Conservation (phyloP, 1,140 invertebrate species). For the Euura lappo region DNA sequence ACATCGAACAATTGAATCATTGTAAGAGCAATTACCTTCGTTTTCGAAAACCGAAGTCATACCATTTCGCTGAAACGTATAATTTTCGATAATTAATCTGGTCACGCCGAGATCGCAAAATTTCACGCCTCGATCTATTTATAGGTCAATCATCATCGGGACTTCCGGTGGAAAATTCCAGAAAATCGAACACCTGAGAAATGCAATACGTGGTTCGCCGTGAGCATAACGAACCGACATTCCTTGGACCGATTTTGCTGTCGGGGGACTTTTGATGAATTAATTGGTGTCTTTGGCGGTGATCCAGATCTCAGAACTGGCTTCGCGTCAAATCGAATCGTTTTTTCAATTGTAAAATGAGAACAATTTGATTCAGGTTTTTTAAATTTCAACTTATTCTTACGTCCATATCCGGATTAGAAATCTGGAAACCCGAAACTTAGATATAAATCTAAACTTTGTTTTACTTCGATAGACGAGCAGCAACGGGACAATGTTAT, state of each 20-base stretch:
- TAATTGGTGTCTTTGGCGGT: background rate
- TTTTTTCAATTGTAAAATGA: background rate
- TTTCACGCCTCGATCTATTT: no score
- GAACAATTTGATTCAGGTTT: no score
- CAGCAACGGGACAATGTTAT: background rate
- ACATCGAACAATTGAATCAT: no score
- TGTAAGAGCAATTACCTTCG: no score
- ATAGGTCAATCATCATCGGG: background rate
- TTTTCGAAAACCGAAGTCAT: background rate
- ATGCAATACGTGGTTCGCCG: background rate
- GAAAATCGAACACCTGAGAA: background rate
- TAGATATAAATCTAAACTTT: background rate
- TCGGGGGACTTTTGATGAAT: background rate
- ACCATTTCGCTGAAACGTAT: background rate
- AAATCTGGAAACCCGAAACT: background rate
- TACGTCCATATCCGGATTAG: background rate
- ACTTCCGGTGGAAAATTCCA: background rate
- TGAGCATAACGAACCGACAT: constrained; percentile 3
- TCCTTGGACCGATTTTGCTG: background rate
- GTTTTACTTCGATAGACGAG: background rate
- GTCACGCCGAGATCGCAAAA: no score
- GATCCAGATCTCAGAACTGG: no score
- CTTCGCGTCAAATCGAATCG: no score
- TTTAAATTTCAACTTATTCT: background rate
- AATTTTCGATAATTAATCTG: background rate